Conservation (phyloP, 2,797 vertebrate genomes). For the Lacerta bilineata region DNA sequence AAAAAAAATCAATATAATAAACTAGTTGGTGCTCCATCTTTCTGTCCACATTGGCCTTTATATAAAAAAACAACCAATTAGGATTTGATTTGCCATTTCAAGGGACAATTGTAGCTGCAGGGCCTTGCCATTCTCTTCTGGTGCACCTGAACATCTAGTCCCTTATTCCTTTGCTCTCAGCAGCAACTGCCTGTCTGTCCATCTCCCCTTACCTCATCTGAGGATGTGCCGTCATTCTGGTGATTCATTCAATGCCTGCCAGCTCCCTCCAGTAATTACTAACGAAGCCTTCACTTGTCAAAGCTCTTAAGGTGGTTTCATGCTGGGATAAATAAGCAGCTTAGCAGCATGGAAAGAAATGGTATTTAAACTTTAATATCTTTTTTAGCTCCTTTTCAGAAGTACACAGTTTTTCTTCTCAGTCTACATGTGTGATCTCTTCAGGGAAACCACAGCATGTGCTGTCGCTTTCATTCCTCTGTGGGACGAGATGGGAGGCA, state of each 20-base stretch:
- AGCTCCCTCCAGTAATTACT: slow-evolving; percentile 73
- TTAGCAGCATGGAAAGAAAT: slow-evolving; percentile 79
- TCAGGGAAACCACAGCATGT: slow-evolving; percentile 59
- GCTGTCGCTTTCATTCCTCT: slow-evolving; percentile 48
- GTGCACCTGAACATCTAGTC: neutral
- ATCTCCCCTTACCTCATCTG: slow-evolving; percentile 47
- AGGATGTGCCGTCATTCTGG: slow-evolving; percentile 23
- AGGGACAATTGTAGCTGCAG: neutral
- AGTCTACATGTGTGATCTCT: slow-evolving; percentile 49
- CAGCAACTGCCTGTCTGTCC: neutral
- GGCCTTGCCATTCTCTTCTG: neutral
- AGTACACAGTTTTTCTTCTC: slow-evolving; percentile 62
- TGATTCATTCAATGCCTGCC: slow-evolving; percentile 65
- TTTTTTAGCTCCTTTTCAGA: slow-evolving; percentile 75
- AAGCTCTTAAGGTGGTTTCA: slow-evolving; percentile 78
- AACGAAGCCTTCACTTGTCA: slow-evolving; percentile 71
- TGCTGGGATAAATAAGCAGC: slow-evolving; percentile 81
- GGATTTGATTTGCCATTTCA: slow-evolving; percentile 29
- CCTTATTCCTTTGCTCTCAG: slow-evolving; percentile 13
- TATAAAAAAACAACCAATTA: neutral
- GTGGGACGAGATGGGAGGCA: slow-evolving; percentile 1
- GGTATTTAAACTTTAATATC: slow-evolving; percentile 77
- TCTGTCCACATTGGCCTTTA: slow-evolving; percentile 5
- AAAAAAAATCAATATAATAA: neutral
- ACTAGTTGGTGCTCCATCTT: neutral